Evolutionary conservation across 2,888 invertebrate genomes (phyloP).

Genomic region (Plagiodera versicolora): DNA sequence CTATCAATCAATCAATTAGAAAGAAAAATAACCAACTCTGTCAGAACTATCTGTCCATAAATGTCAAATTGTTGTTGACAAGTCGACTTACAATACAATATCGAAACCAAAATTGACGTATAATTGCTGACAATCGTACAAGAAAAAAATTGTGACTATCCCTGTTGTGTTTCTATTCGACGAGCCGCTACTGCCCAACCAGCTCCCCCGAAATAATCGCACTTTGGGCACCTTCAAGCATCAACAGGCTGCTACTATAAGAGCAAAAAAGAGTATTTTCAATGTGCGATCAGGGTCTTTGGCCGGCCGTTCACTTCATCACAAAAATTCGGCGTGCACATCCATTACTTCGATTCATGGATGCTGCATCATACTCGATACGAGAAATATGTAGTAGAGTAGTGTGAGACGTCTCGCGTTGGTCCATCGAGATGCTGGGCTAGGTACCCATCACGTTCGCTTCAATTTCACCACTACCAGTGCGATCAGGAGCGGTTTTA

Average conservation of each 20-base stretch:
- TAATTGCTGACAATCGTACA: background rate
- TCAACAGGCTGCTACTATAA: background rate
- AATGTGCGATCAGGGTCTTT: slow-evolving; percentile 44
- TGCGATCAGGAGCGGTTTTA: no score
- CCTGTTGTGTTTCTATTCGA: background rate
- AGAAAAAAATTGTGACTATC: no score
- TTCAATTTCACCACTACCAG: no score
- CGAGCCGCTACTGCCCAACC: background rate
- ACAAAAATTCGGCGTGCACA: no score
- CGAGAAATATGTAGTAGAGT: background rate
- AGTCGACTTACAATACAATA: no score
- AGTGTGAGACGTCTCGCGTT: slow-evolving; percentile 15
- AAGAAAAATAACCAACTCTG: no score
- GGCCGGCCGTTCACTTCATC: slow-evolving; percentile 52
- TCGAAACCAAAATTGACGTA: no score
- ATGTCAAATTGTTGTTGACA: no score
- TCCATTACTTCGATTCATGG: background rate
- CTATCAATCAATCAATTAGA: no score
- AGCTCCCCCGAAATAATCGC: background rate
- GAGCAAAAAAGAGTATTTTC: background rate
- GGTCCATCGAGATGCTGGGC: slow-evolving; percentile 28
- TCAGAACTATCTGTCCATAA: no score
- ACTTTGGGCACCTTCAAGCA: background rate
- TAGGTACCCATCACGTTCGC: slow-evolving; percentile 19
- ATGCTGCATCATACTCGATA: slow-evolving; percentile 2